Evolutionary conservation across 2,113 vertebrate genomes (phyloP).

Genomic region (Ceyx cyanopectus): DNA sequence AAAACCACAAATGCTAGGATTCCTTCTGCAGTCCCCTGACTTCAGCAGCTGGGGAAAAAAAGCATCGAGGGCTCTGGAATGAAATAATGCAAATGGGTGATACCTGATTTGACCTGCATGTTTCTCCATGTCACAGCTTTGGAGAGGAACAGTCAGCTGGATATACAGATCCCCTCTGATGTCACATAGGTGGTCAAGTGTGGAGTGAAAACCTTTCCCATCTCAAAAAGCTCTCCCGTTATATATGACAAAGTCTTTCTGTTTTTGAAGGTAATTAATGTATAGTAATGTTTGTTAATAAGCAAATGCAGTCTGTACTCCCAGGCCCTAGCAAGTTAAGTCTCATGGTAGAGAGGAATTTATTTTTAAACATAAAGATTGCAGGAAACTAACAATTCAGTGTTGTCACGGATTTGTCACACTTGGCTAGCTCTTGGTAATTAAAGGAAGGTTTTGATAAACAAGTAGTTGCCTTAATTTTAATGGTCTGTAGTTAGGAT

Average conservation of each 20-base stretch:
- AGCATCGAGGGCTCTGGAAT: background rate
- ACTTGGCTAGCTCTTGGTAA: slow-evolving; percentile 5
- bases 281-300: background rate
- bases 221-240: background rate
- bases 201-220: background rate
- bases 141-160: background rate
- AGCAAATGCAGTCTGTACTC: background rate
- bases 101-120: background rate
- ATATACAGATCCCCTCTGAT: background rate
- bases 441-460: slow-evolving; percentile 35
- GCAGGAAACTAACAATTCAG: background rate
- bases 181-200: background rate
- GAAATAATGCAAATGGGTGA: background rate
- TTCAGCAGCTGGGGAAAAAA: background rate
- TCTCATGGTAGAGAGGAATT: background rate
- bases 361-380: slow-evolving; percentile 11
- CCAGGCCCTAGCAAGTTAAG: background rate
- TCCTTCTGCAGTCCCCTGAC: background rate
- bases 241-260: background rate
- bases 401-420: slow-evolving; percentile 16
- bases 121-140: background rate
- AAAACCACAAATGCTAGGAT: background rate
- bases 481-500: background rate
- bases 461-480: slow-evolving; percentile 24
- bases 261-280: background rate